These are phyloP conservation scores for Stichodactyla helianthus DNA, from an alignment of 64 coral and sea anemone species.

Conservation along the genomic window DNA sequence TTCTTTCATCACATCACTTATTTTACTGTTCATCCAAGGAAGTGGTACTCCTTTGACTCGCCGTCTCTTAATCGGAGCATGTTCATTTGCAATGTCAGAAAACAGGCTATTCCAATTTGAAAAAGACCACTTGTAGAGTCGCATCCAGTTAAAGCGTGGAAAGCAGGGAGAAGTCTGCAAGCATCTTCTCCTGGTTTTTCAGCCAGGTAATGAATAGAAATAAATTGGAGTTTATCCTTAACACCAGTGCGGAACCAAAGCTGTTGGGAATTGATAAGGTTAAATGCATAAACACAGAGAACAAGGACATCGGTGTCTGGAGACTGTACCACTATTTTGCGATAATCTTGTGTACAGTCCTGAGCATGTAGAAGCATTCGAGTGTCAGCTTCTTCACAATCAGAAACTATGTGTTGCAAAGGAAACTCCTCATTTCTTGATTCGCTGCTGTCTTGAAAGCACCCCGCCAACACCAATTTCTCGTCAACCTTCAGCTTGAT, in stretches of 20 bases:
- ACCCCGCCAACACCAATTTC: conserved; percentile 7
- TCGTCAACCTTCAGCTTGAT: background rate
- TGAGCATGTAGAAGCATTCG: conserved; percentile 42
- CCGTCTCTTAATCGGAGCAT: too few species aligned
- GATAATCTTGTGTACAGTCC: conserved; percentile 19
- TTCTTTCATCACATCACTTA: too few species aligned
- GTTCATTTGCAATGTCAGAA: too few species aligned
- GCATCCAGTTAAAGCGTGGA: conserved; percentile 25
- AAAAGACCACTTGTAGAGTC: conserved; percentile 13
- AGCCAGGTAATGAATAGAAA: conserved; percentile 27
- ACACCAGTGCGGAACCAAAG: conserved; percentile 39
- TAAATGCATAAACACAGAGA: conserved; percentile 35
- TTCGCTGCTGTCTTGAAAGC: background rate
- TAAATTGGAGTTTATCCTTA: conserved; percentile 43
- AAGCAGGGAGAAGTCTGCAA: background rate
- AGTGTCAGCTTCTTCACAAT: conserved; percentile 55
- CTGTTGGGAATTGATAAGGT: conserved; percentile 6
- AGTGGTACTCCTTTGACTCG: too few species aligned
- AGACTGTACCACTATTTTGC: conserved; percentile 47
- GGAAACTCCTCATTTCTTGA: background rate
- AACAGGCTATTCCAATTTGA: background rate
- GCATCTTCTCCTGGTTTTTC: conserved; percentile 28
- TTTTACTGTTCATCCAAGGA: too few species aligned
- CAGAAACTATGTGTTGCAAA: background rate
- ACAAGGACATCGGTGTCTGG: conserved; percentile 34